A percentile compares a stretch with the other conserved stretches of the same genome.
These are phyloP conservation scores for Polydrusus tereticollis DNA, from an alignment of 2,888 invertebrate species.

Conservation along the genomic window DNA sequence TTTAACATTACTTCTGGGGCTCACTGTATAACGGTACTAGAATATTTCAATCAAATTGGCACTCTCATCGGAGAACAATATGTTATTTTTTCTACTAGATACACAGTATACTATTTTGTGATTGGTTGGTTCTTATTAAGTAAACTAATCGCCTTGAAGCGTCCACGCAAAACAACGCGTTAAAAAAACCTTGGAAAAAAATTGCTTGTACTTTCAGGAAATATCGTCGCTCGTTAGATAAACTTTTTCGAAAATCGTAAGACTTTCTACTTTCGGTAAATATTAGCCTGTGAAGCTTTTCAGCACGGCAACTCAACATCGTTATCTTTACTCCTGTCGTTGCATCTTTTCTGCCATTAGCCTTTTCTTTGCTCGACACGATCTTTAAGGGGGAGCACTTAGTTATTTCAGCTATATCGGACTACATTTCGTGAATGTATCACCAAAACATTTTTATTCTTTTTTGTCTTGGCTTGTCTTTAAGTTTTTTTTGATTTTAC, in stretches of 20 bases:
- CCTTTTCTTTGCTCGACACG: constrained; percentile 42
- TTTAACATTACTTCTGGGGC: too few relatives aligned
- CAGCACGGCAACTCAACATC: constrained; percentile 43
- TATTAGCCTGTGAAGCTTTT: constrained; percentile 48
- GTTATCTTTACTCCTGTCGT: constrained; percentile 47
- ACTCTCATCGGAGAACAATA: too few relatives aligned
- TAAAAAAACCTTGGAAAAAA: constrained; percentile 7
- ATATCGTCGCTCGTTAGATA: constrained; percentile 41
- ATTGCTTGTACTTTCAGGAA: constrained; percentile 19
- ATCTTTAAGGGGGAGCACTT: constrained; percentile 19
- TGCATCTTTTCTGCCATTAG: constrained; percentile 48
- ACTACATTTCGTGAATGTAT: constrained; percentile 5
- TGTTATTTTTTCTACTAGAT: too few relatives aligned
- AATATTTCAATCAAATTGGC: too few relatives aligned
- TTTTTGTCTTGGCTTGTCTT: too few relatives aligned
- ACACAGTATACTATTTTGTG: too few relatives aligned
- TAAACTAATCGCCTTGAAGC: too few relatives aligned
- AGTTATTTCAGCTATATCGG: constrained; percentile 15
- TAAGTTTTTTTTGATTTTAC: too few relatives aligned
- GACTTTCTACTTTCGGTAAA: constrained; percentile 27
- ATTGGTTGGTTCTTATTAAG: too few relatives aligned
- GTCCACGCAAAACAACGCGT: too few relatives aligned
- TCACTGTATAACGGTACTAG: too few relatives aligned
- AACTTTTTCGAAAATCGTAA: constrained; percentile 35
- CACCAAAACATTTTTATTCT: constrained; percentile 21